Evolutionary conservation across 2,113 vertebrate genomes (phyloP).

Genomic region (Brienomyrus brachyistius): DNA sequence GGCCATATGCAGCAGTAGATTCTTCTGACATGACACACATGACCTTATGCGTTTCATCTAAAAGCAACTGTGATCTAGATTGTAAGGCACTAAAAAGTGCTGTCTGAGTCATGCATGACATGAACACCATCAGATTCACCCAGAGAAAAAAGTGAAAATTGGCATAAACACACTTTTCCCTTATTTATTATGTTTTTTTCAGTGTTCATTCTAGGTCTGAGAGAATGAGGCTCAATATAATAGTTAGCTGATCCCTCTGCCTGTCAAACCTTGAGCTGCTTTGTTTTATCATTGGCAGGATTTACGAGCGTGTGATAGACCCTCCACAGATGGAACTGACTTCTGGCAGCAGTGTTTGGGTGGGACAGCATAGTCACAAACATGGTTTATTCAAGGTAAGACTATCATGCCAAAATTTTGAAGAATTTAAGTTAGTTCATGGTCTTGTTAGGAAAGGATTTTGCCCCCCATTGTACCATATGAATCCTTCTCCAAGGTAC

Average conservation of each 20-base stretch:
- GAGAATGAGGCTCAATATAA: neutral
- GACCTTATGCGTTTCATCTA: neutral
- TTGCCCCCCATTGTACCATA: neutral
- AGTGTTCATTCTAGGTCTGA: slow-evolving; percentile 27
- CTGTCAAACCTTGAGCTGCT: slow-evolving; percentile 24
- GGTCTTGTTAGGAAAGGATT: neutral
- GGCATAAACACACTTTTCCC: slow-evolving; percentile 18
- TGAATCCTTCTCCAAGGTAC: neutral
- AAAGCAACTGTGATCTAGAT: neutral
- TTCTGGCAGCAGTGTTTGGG: slow-evolving; percentile 81
- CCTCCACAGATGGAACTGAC: slow-evolving; percentile 80
- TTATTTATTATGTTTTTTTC: slow-evolving; percentile 30
- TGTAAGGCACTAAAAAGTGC: neutral
- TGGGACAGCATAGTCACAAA: slow-evolving; percentile 87
- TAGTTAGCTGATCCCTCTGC: neutral
- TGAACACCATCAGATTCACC: slow-evolving; percentile 27
- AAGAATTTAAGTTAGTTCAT: neutral
- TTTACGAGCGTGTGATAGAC: slow-evolving; percentile 90
- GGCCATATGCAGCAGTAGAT: neutral
- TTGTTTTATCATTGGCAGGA: slow-evolving; percentile 64
- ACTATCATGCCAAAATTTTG: neutral
- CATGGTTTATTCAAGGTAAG: slow-evolving; percentile 95
- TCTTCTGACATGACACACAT: neutral
- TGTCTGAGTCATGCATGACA: neutral
- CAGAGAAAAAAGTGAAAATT: slow-evolving; percentile 19